A percentile compares a stretch with the other conserved stretches of the same genome.
These are phyloP conservation scores for Dryomyza anilis DNA, from an alignment of 2,888 invertebrate species.

Conservation along the genomic window DNA sequence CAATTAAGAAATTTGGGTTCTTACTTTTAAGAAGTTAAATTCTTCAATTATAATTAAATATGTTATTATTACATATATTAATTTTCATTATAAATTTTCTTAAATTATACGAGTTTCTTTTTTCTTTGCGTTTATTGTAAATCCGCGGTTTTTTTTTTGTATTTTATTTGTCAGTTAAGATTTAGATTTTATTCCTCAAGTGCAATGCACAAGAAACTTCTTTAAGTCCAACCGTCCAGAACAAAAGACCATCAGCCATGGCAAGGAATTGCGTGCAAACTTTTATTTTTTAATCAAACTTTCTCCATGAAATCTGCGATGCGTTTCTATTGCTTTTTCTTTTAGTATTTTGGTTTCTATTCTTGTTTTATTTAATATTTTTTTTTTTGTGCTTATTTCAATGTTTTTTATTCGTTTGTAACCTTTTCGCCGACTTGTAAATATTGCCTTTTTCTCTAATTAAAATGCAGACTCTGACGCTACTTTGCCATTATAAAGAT, in stretches of 20 bases:
- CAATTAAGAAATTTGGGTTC: too few species aligned
- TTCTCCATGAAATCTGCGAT: slow-evolving; percentile 42
- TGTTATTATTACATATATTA: too few species aligned
- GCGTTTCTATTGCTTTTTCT: slow-evolving; percentile 24
- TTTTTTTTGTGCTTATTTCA: neutral
- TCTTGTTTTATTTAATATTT: neutral
- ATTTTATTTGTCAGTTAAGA: too few species aligned
- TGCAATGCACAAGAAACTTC: too few species aligned
- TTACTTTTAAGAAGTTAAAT: too few species aligned
- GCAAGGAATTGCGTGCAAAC: slow-evolving; percentile 3
- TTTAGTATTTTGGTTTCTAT: neutral
- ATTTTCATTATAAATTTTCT: too few species aligned
- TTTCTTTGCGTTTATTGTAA: too few species aligned
- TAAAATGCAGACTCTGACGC: slow-evolving; percentile 47
- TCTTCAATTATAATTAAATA: too few species aligned
- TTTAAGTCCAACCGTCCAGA: neutral
- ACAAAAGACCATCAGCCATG: neutral
- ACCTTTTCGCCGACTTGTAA: neutral
- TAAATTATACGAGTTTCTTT: too few species aligned
- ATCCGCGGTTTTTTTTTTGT: too few species aligned
- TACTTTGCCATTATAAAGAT: slow-evolving; percentile 46
- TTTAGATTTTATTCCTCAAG: too few species aligned
- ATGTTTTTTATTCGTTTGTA: neutral
- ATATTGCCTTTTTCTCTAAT: slow-evolving; percentile 40
- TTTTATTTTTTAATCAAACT: slow-evolving; percentile 50